A percentile compares a stretch with the other conserved stretches of the same genome.
Conservation (phyloP, 2,113 vertebrate genomes). For the Bubo blakistoni region DNA sequence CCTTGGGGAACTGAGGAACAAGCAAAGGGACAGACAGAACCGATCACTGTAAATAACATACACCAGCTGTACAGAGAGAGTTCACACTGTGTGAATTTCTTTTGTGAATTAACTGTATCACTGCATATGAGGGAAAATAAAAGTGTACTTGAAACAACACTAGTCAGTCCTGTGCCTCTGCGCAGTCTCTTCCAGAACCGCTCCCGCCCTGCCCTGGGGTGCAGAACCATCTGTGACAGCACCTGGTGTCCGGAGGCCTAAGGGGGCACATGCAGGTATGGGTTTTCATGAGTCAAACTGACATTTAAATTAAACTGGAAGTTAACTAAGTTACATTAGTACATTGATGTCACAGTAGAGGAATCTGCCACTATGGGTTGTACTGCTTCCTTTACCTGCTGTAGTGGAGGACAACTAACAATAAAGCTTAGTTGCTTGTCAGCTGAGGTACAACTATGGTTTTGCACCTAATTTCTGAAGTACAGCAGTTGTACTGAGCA, state of each 20-base stretch:
- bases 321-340: background rate
- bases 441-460: background rate
- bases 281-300: rapidly evolving
- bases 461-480: background rate
- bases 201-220: background rate
- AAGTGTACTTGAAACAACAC: background rate
- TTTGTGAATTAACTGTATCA: background rate
- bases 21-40: background rate
- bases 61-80: background rate
- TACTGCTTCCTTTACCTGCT: background rate
- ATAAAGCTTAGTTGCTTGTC: background rate
- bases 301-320: background rate
- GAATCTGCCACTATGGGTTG: background rate
- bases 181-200: background rate
- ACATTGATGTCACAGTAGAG: background rate
- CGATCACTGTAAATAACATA: background rate
- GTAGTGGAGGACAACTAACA: background rate
- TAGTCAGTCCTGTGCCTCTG: background rate
- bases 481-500: background rate
- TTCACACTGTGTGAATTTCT: background rate
- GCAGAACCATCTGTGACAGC: background rate
- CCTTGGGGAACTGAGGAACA: background rate
- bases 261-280: rapidly evolving
- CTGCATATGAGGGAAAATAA: slow-evolving; percentile 18
- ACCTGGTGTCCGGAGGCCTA: rapidly evolving